Evolutionary conservation across 1,140 invertebrate genomes (phyloP), one percentile per base, ranked within the genome.

Genomic region (Bactericera cockerelli): DNA sequence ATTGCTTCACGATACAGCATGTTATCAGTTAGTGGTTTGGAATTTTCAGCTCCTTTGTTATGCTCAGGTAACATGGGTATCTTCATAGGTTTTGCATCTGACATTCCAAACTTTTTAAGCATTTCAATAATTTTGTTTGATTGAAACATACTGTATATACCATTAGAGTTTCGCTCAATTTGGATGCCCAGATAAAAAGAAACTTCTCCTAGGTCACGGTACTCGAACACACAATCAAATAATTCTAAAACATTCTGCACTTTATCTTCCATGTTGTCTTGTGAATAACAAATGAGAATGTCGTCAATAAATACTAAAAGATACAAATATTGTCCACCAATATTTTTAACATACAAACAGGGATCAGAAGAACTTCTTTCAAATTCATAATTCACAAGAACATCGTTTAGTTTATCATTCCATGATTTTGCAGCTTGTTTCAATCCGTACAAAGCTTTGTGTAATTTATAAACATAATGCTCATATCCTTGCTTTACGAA

Each of bases 391-490:
- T 67, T 60, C 19, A 57, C 55, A 26, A 68, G 59, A 38, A 57
- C 66, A n/a, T 63, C 6, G 14, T 8, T 56, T 13, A 71, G 65
- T 21, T 56, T 21, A 21, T 67, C 60, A 58, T 70, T 68, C 72
- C 70, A 74, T 8, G 58, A 65, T 21, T 66, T 42, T 33, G 67
- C 67, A 24, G 69, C 61, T 59, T 73, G 69, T 61, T 71, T 68
- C 0, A 73, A 59, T 0, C 66, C 70, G 62, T 72, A 73, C 10
- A 73, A 16, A 55, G 64, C 65, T 62, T 65, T 69, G 1, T 67
- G 65, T 1, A 74, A 55, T 55, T 24, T 59, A 39, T 63, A 69
- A 16, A 68, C 65, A 38, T 56, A 21, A 58, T 65, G 58, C 10
- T 63, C 57, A 58, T 62, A 70, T 24, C 67, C 68, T 33, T 70